These are phyloP conservation scores for Actinia tenebrosa DNA, from an alignment of 64 coral and sea anemone species.

Conservation along the genomic window DNA sequence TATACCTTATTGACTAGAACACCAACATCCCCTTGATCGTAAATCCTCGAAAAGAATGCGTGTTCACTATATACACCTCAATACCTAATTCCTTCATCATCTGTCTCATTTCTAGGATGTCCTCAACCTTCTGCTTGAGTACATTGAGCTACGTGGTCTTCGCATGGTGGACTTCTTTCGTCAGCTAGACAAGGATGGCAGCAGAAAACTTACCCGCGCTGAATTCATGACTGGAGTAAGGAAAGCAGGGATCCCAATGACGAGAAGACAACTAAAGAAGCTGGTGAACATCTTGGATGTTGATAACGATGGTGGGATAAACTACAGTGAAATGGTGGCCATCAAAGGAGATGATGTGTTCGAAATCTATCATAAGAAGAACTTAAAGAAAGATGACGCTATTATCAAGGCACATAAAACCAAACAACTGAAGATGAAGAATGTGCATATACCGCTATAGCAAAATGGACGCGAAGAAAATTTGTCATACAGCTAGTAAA, in stretches of 20 bases:
- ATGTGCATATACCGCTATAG: background rate
- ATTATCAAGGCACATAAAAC: background rate
- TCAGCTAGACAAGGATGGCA: constrained; percentile 83
- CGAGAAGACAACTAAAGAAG: constrained; percentile 69
- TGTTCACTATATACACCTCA: background rate
- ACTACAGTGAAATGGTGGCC: constrained; percentile 89
- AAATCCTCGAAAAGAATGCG: background rate
- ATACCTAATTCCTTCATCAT: background rate
- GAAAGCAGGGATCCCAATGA: constrained; percentile 84
- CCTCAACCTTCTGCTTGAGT: constrained; percentile 81
- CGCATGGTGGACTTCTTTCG: constrained; percentile 89
- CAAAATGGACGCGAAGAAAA: background rate
- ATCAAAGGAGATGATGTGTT: constrained; percentile 78
- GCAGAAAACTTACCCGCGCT: constrained; percentile 66
- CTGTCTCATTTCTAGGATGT: constrained; percentile 54
- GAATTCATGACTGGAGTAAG: constrained; percentile 85
- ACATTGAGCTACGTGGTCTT: constrained; percentile 83
- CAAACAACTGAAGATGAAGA: constrained; percentile 12
- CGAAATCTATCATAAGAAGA: constrained; percentile 91
- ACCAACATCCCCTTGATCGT: too few relatives aligned
- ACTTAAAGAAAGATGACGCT: constrained; percentile 71
- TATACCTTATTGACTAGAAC: too few relatives aligned
- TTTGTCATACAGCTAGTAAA: too few relatives aligned
- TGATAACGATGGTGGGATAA: constrained; percentile 81
- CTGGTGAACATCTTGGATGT: constrained; percentile 77